Conservation (phyloP, 2,888 invertebrate species). For the Diogma glabrata region DNA sequence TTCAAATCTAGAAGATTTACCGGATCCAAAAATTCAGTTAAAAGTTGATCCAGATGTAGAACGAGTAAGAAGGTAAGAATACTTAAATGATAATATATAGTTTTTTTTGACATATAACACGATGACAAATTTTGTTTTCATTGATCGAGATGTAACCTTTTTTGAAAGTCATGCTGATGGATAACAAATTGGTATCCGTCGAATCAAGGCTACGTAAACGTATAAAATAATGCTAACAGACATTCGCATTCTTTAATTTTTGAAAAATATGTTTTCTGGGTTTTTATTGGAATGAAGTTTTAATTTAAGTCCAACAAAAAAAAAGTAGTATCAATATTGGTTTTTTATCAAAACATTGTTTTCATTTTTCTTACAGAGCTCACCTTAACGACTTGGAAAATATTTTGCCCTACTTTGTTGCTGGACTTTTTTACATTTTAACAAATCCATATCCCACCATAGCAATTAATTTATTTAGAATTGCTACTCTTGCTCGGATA, state of each 20-base stretch:
- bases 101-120: too few relatives aligned
- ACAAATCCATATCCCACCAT: constrained; percentile 37
- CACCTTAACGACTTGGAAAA: constrained; percentile 52
- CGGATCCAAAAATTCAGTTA: background rate
- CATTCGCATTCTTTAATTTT: too few relatives aligned
- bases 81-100: too few relatives aligned
- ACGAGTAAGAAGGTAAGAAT: constrained; percentile 3
- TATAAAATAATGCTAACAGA: too few relatives aligned
- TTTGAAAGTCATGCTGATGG: too few relatives aligned
- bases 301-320: too few relatives aligned
- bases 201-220: too few relatives aligned
- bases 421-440: constrained; percentile 40
- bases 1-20: constrained; percentile 22
- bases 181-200: too few relatives aligned
- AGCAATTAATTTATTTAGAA: constrained; percentile 42
- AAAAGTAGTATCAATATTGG: background rate
- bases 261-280: too few relatives aligned
- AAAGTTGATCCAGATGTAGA: constrained; percentile 8
- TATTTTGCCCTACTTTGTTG: constrained; percentile 42
- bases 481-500: constrained; percentile 39
- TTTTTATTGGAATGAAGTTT: too few relatives aligned
- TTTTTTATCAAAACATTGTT: background rate
- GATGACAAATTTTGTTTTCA: background rate
- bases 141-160: too few relatives aligned
- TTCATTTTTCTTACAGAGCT: constrained; percentile 35